A percentile compares a stretch with the other conserved stretches of the same genome.
Conservation (phyloP, 2,797 vertebrate species). For the Paramormyrops hopkinsi region DNA sequence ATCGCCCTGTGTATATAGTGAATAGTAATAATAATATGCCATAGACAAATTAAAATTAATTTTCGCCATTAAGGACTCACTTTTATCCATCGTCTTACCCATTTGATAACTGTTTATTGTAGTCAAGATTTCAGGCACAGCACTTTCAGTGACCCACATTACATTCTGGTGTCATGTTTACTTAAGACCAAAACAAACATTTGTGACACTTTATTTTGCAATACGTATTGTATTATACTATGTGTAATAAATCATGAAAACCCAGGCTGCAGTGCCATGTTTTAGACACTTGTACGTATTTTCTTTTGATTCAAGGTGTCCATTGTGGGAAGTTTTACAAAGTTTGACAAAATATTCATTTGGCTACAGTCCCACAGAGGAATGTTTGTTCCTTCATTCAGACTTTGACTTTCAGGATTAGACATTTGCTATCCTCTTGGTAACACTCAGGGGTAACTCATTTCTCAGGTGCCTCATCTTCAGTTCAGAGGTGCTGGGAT, state of each 20-base stretch:
- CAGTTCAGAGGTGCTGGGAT: slow-evolving; percentile 50
- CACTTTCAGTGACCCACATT: background rate
- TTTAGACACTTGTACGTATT: background rate
- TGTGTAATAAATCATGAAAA: background rate
- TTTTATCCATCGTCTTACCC: background rate
- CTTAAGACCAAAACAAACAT: background rate
- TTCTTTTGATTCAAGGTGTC: background rate
- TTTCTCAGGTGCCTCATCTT: slow-evolving; percentile 57
- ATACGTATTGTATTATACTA: background rate
- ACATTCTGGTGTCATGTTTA: background rate
- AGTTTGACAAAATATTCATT: background rate
- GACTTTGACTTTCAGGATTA: background rate
- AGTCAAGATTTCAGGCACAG: background rate
- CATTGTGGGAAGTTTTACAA: background rate
- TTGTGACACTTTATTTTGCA: background rate
- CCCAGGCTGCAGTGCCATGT: background rate
- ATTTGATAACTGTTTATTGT: background rate
- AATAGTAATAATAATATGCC: background rate
- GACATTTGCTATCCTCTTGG: background rate
- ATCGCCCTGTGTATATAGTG: background rate
- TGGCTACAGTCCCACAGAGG: background rate
- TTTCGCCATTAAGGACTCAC: background rate
- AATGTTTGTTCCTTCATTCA: background rate
- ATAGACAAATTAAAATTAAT: background rate
- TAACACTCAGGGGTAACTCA: background rate